A percentile compares a stretch with the other conserved stretches of the same genome.
phyloP scores from a whole-genome alignment of 2,113 vertebrate genomes.

The Oreochromis tanganicae region DNA sequence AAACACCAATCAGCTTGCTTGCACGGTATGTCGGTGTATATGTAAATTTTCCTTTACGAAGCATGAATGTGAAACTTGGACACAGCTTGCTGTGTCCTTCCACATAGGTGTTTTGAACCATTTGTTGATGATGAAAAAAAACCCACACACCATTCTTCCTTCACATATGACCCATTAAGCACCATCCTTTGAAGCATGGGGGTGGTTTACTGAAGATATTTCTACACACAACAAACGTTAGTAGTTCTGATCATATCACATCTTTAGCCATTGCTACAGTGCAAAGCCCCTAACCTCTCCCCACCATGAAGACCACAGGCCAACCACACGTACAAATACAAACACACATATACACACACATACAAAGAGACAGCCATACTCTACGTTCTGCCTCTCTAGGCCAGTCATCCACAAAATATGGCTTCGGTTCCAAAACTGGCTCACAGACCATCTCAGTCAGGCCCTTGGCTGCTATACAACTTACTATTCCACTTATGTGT shows the following conservation, averaged over 20 bases:
- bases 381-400: background rate
- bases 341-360: background rate
- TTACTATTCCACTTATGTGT: background rate
- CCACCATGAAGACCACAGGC: slow-evolving; percentile 10
- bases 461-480: background rate
- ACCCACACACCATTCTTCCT: background rate
- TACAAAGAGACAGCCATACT: background rate
- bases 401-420: background rate
- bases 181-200: background rate
- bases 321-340: background rate
- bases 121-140: slow-evolving; percentile 19
- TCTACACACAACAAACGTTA: background rate
- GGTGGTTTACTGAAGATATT: slow-evolving; percentile 1
- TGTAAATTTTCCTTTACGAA: background rate
- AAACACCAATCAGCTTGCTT: slow-evolving; percentile 10
- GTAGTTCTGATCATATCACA: slow-evolving; percentile 2
- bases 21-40: background rate
- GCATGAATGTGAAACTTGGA: background rate
- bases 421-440: background rate
- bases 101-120: background rate
- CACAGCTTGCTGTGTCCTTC: background rate
- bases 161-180: background rate
- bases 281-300: slow-evolving; percentile 6
- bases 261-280: slow-evolving; percentile 18
- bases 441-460: background rate